phyloP scores from a whole-genome alignment of 1,140 invertebrate species.

The Stegodyphus mimosarum region DNA sequence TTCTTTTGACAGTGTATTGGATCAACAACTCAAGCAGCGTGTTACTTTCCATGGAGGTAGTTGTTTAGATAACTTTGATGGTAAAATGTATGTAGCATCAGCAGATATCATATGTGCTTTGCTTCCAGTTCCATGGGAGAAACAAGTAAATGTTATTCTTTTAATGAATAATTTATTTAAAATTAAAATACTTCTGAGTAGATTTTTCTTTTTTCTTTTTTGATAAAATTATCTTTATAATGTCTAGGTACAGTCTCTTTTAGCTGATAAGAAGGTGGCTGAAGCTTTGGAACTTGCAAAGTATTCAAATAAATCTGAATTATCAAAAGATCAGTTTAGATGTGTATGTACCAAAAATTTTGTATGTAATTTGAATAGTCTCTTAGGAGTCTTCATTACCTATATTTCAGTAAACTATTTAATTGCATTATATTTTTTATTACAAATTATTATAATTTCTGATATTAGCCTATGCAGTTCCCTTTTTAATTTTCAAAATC shows the following conservation, averaged over 20 bases:
- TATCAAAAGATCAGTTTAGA: conserved; percentile 69
- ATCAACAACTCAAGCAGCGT: conserved; percentile 72
- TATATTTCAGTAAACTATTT: neutral
- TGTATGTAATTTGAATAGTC: neutral
- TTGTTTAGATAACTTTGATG: conserved; percentile 71
- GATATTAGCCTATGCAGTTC: too few species aligned
- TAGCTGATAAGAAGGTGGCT: conserved; percentile 69
- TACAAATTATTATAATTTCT: neutral
- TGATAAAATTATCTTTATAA: neutral
- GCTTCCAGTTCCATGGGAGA: conserved; percentile 71
- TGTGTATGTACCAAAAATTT: conserved; percentile 64
- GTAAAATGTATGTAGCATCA: conserved; percentile 70
- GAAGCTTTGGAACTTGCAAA: conserved; percentile 71
- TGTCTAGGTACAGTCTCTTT: conserved; percentile 67
- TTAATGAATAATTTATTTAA: neutral
- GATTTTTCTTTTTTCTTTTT: neutral
- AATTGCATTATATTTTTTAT: neutral
- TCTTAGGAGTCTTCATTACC: neutral
- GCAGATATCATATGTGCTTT: conserved; percentile 69
- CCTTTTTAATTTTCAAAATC: neutral
- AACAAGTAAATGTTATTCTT: conserved; percentile 67
- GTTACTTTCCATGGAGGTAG: conserved; percentile 70
- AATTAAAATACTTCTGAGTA: neutral
- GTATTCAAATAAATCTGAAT: conserved; percentile 69
- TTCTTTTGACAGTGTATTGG: conserved; percentile 68